phyloP scores from a whole-genome alignment of 2,113 vertebrate genomes.

The Corythoichthys intestinalis region DNA sequence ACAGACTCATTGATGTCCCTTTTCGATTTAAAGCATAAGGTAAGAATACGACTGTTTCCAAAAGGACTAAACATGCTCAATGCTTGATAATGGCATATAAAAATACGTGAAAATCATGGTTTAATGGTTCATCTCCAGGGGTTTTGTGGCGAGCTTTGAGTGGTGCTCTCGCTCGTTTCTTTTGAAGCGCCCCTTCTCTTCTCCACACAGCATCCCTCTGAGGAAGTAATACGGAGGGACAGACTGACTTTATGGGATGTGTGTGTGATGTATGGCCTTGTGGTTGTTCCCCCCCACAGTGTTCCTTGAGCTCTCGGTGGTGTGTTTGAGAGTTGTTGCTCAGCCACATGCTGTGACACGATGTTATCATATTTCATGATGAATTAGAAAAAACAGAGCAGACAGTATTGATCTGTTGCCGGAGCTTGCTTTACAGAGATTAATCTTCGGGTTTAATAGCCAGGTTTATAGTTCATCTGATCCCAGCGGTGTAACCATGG shows the following conservation, averaged over 20 bases:
- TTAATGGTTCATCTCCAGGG: not conserved
- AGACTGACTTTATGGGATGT: constrained; percentile 21
- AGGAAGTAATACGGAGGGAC: constrained; percentile 23
- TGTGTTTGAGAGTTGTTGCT: not conserved
- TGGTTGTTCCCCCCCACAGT: constrained; percentile 17
- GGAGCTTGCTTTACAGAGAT: constrained; percentile 14
- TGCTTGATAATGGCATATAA: not conserved
- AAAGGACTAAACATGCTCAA: not conserved
- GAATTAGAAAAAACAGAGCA: constrained; percentile 11
- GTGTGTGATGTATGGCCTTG: constrained; percentile 29
- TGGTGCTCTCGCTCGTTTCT: constrained; percentile 27
- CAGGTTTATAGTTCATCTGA: constrained; percentile 6
- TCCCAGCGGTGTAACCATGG: constrained; percentile 1
- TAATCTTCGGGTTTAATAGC: constrained; percentile 10
- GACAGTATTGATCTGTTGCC: constrained; percentile 26
- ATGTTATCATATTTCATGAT: constrained; percentile 38
- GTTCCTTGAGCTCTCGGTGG: constrained; percentile 6
- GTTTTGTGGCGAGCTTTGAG: constrained; percentile 12
- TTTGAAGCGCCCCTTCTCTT: constrained; percentile 27
- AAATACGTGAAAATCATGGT: not conserved
- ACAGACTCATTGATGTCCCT: not conserved
- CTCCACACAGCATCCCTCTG: not conserved
- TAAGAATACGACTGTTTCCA: not conserved
- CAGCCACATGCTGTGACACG: constrained; percentile 22
- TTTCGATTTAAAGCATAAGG: not conserved